Conservation (phyloP, 2,113 vertebrate genomes). For the Pheucticus melanocephalus region DNA sequence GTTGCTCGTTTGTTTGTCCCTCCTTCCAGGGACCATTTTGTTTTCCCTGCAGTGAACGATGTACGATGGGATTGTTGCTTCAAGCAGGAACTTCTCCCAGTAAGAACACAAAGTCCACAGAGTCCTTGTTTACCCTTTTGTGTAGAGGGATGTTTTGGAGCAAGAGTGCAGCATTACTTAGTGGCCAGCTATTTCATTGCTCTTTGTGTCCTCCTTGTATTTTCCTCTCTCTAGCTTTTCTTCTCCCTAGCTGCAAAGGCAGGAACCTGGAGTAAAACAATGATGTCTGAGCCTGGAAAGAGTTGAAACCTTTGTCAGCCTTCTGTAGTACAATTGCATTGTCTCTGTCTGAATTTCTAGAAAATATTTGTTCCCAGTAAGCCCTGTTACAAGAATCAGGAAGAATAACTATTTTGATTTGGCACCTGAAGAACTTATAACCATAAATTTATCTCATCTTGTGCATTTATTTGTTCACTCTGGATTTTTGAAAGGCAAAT, state of each 20-base stretch:
- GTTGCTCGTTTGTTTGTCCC: constrained; percentile 6
- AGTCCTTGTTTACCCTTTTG: constrained; percentile 21
- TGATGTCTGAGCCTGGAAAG: not conserved
- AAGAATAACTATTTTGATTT: not conserved
- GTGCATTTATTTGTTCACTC: not conserved
- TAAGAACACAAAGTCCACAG: not conserved
- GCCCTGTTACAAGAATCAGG: not conserved
- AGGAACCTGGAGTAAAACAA: not conserved
- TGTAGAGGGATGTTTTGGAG: not conserved
- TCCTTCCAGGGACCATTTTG: not conserved
- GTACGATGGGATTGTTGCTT: not conserved
- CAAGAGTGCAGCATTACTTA: not conserved
- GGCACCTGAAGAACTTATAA: not conserved
- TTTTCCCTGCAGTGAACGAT: not conserved
- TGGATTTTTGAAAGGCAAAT: not conserved
- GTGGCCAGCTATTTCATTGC: not conserved
- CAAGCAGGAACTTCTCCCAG: not conserved
- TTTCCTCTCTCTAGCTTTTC: not conserved
- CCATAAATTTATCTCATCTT: not conserved
- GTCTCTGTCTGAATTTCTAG: not conserved
- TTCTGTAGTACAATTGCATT: not conserved
- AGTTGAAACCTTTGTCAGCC: not conserved
- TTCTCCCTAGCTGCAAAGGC: not conserved
- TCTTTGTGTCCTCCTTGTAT: not conserved
- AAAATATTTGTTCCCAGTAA: not conserved